A percentile compares a stretch with the other conserved stretches of the same genome.
Conservation (phyloP, 1,140 invertebrate genomes). For the Lamellibrachia luymesi region DNA sequence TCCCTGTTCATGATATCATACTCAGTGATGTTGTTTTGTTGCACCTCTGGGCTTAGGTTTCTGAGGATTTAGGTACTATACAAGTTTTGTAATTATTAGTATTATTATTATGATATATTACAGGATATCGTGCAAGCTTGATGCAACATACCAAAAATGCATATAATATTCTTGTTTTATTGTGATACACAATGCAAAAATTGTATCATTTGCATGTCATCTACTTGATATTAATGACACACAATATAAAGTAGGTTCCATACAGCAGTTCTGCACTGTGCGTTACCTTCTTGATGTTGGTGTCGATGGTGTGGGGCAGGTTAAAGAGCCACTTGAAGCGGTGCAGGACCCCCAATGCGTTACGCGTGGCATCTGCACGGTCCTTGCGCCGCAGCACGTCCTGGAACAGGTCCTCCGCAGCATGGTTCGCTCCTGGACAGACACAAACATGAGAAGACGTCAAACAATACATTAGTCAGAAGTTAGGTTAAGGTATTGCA, state of each 20-base stretch:
- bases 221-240: neutral
- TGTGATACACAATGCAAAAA: no score
- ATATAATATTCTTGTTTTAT: no score
- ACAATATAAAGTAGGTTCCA: neutral
- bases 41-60: no score
- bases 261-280: neutral
- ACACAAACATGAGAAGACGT: constrained; percentile 16
- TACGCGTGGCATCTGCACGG: constrained; percentile 90
- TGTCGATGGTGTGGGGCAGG: constrained; percentile 89
- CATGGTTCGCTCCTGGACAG: constrained; percentile 76
- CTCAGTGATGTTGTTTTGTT: no score
- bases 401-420: constrained; percentile 91
- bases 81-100: no score
- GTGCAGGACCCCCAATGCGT: constrained; percentile 88
- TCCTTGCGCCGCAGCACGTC: constrained; percentile 92
- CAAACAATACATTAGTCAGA: neutral
- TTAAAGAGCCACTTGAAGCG: constrained; percentile 90
- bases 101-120: no score
- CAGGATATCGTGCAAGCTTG: no score
- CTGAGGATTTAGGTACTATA: no score
- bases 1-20: no score
- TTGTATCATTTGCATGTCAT: no score
- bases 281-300: constrained; percentile 77
- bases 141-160: no score
- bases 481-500: neutral